Conservation (phyloP, 2,888 invertebrate species). For the Tipula confusa region DNA sequence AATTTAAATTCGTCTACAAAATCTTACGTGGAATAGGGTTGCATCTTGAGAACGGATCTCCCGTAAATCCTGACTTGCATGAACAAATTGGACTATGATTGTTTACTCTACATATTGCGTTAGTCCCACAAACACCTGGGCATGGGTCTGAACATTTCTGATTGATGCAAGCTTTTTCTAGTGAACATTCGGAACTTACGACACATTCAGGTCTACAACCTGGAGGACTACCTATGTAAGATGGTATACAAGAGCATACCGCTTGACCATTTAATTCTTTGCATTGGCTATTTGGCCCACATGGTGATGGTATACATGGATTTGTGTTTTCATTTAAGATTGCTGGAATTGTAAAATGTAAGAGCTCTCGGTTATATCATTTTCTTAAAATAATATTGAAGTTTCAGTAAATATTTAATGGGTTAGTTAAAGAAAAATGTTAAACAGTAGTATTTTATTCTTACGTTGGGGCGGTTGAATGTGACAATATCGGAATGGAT, state of each 20-base stretch:
- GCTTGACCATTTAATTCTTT: slow-evolving; percentile 66
- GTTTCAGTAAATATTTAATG: not conserved
- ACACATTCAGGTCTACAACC: slow-evolving; percentile 70
- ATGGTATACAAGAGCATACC: slow-evolving; percentile 65
- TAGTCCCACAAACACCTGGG: slow-evolving; percentile 66
- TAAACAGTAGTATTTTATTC: slow-evolving; percentile 38
- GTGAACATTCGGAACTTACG: slow-evolving; percentile 66
- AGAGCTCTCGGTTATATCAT: not conserved
- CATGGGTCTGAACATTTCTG: slow-evolving; percentile 71
- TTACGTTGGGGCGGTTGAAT: slow-evolving; percentile 54
- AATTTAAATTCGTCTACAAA: not conserved
- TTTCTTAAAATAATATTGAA: too few relatives aligned
- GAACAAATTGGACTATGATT: slow-evolving; percentile 72
- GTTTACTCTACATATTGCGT: slow-evolving; percentile 66
- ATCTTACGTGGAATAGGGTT: slow-evolving; percentile 50
- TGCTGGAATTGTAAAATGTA: not conserved
- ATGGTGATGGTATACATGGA: slow-evolving; percentile 74
- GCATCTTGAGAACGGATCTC: slow-evolving; percentile 55
- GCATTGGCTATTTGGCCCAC: slow-evolving; percentile 78
- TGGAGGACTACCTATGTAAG: slow-evolving; percentile 62
- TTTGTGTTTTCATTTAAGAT: slow-evolving; percentile 49
- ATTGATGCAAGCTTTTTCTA: slow-evolving; percentile 62
- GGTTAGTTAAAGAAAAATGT: not conserved
- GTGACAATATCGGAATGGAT: slow-evolving; percentile 63
- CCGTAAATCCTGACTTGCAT: slow-evolving; percentile 60